Evolutionary conservation across 2,113 vertebrate species (phyloP), one percentile per base, ranked within the genome.

Genomic region (Corvus cornix): DNA sequence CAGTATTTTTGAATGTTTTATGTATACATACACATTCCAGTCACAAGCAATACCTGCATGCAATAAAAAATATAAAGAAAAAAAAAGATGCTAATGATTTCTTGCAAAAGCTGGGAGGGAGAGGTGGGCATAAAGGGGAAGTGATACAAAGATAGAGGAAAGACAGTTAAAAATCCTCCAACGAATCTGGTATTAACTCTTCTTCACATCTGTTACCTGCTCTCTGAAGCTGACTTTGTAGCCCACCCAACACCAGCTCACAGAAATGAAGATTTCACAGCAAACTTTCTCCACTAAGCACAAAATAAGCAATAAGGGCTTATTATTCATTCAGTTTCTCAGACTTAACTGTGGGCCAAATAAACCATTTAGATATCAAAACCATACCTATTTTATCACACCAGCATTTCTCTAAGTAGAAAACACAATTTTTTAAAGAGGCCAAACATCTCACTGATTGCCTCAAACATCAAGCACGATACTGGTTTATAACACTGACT

Each of bases 21-120:
- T 14, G 10, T 13, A 39, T 7, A 44, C 0, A 2, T 18, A 80
- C 9, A 76, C 15, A 39, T 6, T 4, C 23, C 11, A 24, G 9
- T 37, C 67, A 82, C 39, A 46, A 8, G 20, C n/a, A 84, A 35
- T 2, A 55, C 6, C 15, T 52, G 17, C 9, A 27, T 7, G 8
- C 12, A 39, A 60, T 13, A 49, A 82, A 64, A 66, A 60, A 31
- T 1, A 11, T 2, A 28, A 16, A 16, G 8, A 19, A 35, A 33
- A 52, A 33, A 53, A 53, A 21, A 28, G 13, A 20, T 11, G 6
- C 1, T 21, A 67, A 20, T 17, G 22, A 89, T 75, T 28, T 76
- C 33, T 79, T 60, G 22, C 28, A 82, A 80, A 64, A 56, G 23
- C 30, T 59, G 14, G 13, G 28, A 85, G 12, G 19, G 22, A 80